Evolutionary conservation across 2,113 vertebrate genomes (phyloP).

Genomic region (Pterophyllum scalare): DNA sequence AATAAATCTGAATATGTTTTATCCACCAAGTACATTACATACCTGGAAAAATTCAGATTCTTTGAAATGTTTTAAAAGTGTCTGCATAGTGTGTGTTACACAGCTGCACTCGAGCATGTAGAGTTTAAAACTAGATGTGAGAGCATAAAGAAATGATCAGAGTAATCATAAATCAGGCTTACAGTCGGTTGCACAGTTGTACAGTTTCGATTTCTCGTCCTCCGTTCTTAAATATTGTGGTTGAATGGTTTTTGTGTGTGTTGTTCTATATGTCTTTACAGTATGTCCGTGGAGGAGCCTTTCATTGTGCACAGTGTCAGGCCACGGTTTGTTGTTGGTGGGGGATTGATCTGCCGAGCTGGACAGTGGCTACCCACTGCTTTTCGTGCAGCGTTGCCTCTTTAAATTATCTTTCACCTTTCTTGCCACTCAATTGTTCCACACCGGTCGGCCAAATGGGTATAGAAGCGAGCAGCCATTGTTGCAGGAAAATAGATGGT

Average conservation of each 20-base stretch:
- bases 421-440: conserved; percentile 67
- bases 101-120: neutral
- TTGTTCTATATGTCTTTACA: neutral
- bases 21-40: neutral
- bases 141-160: neutral
- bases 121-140: neutral
- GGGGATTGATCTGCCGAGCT: conserved; percentile 2
- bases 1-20: conserved; percentile 1
- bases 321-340: conserved; percentile 1
- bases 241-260: neutral
- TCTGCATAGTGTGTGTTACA: neutral
- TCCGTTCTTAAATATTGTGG: neutral
- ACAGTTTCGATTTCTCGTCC: neutral
- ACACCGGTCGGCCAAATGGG: conserved; percentile 63
- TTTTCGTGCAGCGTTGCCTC: conserved; percentile 33
- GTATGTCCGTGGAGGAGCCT: neutral
- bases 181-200: neutral
- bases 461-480: conserved; percentile 65
- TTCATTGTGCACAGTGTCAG: neutral
- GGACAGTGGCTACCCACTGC: conserved; percentile 38
- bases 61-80: neutral
- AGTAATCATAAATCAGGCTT: neutral
- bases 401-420: conserved; percentile 79
- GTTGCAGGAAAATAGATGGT: conserved; percentile 69
- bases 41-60: neutral